Evolutionary conservation across 2,113 vertebrate species (phyloP).

Genomic region (Ceuthmochares aereus): DNA sequence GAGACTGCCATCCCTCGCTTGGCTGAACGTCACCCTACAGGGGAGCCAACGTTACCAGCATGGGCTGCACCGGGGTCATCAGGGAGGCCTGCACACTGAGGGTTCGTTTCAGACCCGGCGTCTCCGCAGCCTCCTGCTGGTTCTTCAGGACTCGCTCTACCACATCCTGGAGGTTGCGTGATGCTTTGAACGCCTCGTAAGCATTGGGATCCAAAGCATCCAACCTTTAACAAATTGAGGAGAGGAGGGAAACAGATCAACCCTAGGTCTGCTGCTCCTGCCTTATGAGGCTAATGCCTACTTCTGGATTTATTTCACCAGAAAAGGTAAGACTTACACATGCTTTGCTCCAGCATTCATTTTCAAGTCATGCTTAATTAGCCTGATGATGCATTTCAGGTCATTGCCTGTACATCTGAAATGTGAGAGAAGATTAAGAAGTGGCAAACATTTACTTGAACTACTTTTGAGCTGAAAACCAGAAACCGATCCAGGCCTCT

Average conservation of each 20-base stretch:
- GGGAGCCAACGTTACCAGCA: slow-evolving; percentile 84
- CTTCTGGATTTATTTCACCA: background rate
- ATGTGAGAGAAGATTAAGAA: background rate
- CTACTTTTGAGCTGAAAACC: background rate
- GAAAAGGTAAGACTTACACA: slow-evolving; percentile 82
- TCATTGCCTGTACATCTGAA: slow-evolving; percentile 93
- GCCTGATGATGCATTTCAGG: slow-evolving; percentile 93
- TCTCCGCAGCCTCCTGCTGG: slow-evolving; percentile 84
- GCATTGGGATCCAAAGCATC: slow-evolving; percentile 96
- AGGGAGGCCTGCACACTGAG: slow-evolving; percentile 90
- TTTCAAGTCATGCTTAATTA: slow-evolving; percentile 97
- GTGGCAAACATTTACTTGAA: background rate
- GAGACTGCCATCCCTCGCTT: background rate
- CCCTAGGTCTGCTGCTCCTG: background rate
- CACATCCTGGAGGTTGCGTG: slow-evolving; percentile 92
- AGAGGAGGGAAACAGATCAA: background rate
- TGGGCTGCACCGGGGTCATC: slow-evolving; percentile 98
- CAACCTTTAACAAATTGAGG: slow-evolving; percentile 73
- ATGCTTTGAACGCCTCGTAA: slow-evolving; percentile 97
- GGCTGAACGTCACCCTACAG: background rate
- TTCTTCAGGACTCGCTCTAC: slow-evolving; percentile 92
- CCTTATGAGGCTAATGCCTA: background rate
- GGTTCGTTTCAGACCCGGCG: slow-evolving; percentile 81
- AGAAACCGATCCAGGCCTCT: background rate
- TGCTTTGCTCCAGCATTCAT: slow-evolving; percentile 98